Evolutionary conservation across 2,888 invertebrate species (phyloP).

Genomic region (Idaea aversata): DNA sequence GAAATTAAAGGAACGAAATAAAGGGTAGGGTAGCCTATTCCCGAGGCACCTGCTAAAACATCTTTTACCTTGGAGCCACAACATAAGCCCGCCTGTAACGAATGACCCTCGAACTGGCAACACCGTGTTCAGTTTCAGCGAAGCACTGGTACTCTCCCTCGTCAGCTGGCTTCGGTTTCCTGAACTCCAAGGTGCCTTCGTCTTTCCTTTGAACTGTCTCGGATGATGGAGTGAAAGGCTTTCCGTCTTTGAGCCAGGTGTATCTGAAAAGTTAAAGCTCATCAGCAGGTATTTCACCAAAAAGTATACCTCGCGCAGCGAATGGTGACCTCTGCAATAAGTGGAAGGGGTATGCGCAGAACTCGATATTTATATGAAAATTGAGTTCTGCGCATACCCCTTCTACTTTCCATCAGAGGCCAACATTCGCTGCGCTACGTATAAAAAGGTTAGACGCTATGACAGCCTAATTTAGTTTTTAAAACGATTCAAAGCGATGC

Average conservation of each 20-base stretch:
- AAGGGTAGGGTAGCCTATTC: too few relatives aligned
- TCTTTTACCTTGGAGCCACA: conserved; percentile 26
- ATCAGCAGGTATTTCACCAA: neutral
- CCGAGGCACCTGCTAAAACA: neutral
- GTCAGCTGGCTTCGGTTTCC: conserved; percentile 45
- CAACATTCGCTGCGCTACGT: too few relatives aligned
- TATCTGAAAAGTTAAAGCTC: conserved; percentile 39
- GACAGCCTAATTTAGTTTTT: too few relatives aligned
- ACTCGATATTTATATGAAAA: too few relatives aligned
- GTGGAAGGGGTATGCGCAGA: too few relatives aligned
- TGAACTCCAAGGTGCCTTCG: conserved; percentile 53
- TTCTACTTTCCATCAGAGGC: too few relatives aligned
- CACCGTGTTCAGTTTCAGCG: conserved; percentile 47
- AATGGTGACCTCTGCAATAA: too few relatives aligned
- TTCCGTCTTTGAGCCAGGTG: conserved; percentile 55
- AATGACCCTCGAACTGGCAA: conserved; percentile 49
- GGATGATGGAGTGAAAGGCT: conserved; percentile 35
- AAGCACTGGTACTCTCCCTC: conserved; percentile 60
- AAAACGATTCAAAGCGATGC: too few relatives aligned
- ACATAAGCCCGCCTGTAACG: conserved; percentile 46
- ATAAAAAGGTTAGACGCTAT: too few relatives aligned
- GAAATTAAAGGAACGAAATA: too few relatives aligned
- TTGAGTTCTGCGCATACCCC: too few relatives aligned
- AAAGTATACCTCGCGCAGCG: too few relatives aligned
- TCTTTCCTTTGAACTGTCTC: conserved; percentile 40